Base-by-base conservation (phyloP, 2,888 invertebrate genomes). In the Ypsolopha scabrella region DNA sequence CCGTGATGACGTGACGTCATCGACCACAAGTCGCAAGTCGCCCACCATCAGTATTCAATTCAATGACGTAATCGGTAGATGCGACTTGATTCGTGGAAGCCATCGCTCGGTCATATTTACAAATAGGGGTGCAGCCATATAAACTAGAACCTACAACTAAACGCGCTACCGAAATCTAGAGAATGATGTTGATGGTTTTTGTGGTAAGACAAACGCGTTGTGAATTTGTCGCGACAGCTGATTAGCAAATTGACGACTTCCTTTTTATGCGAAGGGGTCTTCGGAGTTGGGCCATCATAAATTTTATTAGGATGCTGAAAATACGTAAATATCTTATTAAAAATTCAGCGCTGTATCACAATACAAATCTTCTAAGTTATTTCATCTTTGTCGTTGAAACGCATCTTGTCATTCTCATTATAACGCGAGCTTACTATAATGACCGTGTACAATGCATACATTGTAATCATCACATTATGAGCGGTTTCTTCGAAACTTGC, bases 1-100 rank as follows among this genome's bases (percentile, higher is more conserved):
- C 74, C 73, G 70, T 74, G 73, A 59, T 44, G 54, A 41, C 43
- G 50, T 69, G 65, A 69, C 72, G 70, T 65, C 67, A 62, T 58
- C 56, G 43, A 45, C 50, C 57, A n/a, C 11, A 13, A 33, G 24
- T 35, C 37, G 37, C 59, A 52, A 51, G 48, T 53, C 56, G 59
- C 65, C 64, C 58, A 61, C 68, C 51, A 53, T 48, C 58, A 9
- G 37, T 24, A 35, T 14, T 35, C 37, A 39, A 35, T 14, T 35
- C 37, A 39, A 43, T 57, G 57, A 56, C 57, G 57, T 55, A 54
- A 57, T 45, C 50, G 41, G 49, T 52, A 38, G 47, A 52, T 39
- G 52, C 49, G 50, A 50, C 47, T 51, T 52, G 52, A 44, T 55
- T 52, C 52, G 39, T 24, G 7, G 34, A 49, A 49, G 41, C 49